phyloP scores from a whole-genome alignment of 1,140 invertebrate genomes.

The Drosophila chauvacae region DNA sequence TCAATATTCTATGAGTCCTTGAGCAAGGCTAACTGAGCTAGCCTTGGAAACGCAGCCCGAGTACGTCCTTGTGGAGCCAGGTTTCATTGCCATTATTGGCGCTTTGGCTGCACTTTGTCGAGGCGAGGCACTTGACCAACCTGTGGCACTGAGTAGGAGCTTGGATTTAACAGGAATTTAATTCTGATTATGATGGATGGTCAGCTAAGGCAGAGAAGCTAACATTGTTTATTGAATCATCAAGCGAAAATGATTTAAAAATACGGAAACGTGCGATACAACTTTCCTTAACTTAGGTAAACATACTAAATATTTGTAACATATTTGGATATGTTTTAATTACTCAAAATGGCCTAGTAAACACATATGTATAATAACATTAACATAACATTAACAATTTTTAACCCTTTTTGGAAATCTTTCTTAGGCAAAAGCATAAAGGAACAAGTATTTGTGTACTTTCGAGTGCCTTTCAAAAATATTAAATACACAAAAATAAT shows the following conservation, averaged over 20 bases:
- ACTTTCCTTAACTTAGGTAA: not conserved
- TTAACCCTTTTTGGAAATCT: too few relatives aligned
- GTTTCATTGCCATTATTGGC: conserved; percentile 51
- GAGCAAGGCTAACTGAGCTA: conserved; percentile 34
- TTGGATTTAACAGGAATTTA: conserved; percentile 41
- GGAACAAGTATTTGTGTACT: not conserved
- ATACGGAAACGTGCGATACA: not conserved
- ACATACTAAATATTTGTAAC: not conserved
- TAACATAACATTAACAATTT: not conserved
- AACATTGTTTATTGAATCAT: not conserved
- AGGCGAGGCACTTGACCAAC: conserved; percentile 3
- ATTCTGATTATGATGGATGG: conserved; percentile 33
- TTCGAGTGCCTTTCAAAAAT: not conserved
- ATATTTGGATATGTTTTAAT: not conserved
- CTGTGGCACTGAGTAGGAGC: conserved; percentile 8
- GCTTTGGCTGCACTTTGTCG: conserved; percentile 49
- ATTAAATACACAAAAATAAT: not conserved
- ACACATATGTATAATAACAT: not conserved
- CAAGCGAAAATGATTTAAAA: not conserved
- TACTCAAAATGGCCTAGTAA: not conserved
- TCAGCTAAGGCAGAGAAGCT: not conserved
- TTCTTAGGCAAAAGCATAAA: too few relatives aligned
- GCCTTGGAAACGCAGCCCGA: conserved; percentile 25
- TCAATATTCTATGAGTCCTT: conserved; percentile 24
- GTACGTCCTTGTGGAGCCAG: conserved; percentile 9